Evolutionary conservation across 2,113 vertebrate genomes (phyloP).

Genomic region (Aphelocoma coerulescens): DNA sequence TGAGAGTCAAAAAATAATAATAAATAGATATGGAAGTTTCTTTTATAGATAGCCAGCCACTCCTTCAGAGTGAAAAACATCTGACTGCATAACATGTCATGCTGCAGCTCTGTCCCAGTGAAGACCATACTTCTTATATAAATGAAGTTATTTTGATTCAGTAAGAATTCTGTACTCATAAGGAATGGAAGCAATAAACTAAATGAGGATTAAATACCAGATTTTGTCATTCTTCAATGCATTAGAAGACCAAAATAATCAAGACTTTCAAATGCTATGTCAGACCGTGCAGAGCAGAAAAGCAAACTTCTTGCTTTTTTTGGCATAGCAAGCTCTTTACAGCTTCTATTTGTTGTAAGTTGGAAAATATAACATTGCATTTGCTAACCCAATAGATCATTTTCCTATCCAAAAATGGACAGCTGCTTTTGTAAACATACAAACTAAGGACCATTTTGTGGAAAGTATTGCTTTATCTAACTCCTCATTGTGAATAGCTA

Average conservation of each 20-base stretch:
- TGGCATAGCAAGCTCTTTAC: not conserved
- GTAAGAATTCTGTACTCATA: not conserved
- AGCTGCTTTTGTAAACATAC: not conserved
- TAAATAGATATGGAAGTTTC: not conserved
- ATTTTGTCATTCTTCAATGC: not conserved
- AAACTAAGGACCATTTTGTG: not conserved
- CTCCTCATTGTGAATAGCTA: not conserved
- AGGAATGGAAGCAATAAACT: constrained; percentile 23
- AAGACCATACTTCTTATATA: not conserved
- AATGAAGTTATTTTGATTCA: not conserved
- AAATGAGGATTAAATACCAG: not conserved
- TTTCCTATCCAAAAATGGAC: constrained; percentile 74
- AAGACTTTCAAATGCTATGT: constrained; percentile 8
- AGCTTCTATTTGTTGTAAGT: not conserved
- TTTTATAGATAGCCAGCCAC: not conserved
- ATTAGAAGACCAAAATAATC: constrained; percentile 32
- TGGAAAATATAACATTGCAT: constrained; percentile 10
- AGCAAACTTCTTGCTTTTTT: constrained; percentile 37
- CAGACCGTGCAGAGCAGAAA: not conserved
- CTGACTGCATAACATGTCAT: not conserved
- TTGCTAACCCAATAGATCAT: constrained; percentile 43
- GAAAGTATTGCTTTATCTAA: constrained; percentile 1
- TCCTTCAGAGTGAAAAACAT: not conserved
- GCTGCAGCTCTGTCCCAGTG: not conserved
- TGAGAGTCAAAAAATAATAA: not conserved